These are phyloP conservation scores for Spisula subtruncata DNA, from an alignment of 2,888 invertebrate genomes.

Conservation along the genomic window DNA sequence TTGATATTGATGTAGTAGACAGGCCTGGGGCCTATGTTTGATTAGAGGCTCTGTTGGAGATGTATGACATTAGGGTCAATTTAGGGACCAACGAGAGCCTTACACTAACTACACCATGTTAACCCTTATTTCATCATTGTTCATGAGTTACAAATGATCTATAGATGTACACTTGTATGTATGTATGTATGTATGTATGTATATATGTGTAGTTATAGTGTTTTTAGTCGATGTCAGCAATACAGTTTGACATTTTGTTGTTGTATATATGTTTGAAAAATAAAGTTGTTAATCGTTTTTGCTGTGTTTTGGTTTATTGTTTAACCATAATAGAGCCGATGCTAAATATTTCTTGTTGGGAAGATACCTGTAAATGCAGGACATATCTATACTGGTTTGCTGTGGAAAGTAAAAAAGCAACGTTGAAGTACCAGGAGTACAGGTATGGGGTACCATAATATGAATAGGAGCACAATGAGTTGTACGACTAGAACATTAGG, in stretches of 20 bases:
- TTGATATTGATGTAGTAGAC: not conserved
- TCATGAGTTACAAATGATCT: not conserved
- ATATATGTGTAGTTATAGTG: slow-evolving; percentile 18
- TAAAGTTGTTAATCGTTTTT: slow-evolving; percentile 14
- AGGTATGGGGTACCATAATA: no score
- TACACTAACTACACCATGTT: not conserved
- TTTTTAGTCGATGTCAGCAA: slow-evolving; percentile 10
- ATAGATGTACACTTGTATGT: not conserved
- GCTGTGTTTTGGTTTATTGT: not conserved
- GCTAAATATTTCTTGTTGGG: no score
- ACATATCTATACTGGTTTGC: no score
- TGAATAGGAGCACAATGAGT: no score
- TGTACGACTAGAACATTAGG: no score
- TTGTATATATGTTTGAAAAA: slow-evolving; percentile 30
- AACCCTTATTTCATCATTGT: not conserved
- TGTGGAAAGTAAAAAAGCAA: no score
- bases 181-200: not conserved
- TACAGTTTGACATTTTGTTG: slow-evolving; percentile 15
- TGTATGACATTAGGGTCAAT: not conserved
- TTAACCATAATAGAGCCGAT: not conserved
- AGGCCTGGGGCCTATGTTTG: not conserved
- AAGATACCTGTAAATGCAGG: no score
- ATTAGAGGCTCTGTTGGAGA: not conserved
- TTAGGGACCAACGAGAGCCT: not conserved
- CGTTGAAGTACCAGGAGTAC: no score